These are phyloP conservation scores for Cheilinus undulatus DNA, from an alignment of 2,113 vertebrate species.

Conservation along the genomic window DNA sequence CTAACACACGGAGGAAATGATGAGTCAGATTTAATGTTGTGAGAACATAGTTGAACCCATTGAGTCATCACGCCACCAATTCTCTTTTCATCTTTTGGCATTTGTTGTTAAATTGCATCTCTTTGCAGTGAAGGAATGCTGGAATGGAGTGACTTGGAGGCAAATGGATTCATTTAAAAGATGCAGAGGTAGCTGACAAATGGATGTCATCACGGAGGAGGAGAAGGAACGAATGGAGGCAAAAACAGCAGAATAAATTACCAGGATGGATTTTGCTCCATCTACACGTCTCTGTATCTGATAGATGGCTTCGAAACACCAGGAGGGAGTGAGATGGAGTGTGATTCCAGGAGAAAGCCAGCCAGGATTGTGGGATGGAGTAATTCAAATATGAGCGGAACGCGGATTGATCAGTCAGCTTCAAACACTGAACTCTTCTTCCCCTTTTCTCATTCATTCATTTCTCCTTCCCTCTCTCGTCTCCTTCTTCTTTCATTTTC, in stretches of 20 bases:
- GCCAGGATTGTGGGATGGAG: neutral
- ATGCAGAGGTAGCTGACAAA: conserved; percentile 50
- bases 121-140: conserved; percentile 1
- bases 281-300: conserved; percentile 39
- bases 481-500: neutral
- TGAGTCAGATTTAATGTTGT: conserved; percentile 43
- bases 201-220: conserved; percentile 27
- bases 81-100: conserved; percentile 34
- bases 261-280: conserved; percentile 30
- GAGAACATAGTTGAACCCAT: conserved; percentile 24
- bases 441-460: neutral
- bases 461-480: neutral
- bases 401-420: conserved; percentile 23
- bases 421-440: conserved; percentile 1
- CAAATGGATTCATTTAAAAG: conserved; percentile 53
- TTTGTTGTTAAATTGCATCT: conserved; percentile 41
- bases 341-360: conserved; percentile 7
- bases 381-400: conserved; percentile 3
- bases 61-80: conserved; percentile 51
- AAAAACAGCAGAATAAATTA: conserved; percentile 58
- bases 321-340: neutral
- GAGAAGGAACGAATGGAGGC: conserved; percentile 17
- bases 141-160: conserved; percentile 16
- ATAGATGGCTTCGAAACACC: conserved; percentile 35
- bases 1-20: conserved; percentile 18